phyloP scores from a whole-genome alignment of 2,113 vertebrate genomes.

The Grallaria varia region DNA sequence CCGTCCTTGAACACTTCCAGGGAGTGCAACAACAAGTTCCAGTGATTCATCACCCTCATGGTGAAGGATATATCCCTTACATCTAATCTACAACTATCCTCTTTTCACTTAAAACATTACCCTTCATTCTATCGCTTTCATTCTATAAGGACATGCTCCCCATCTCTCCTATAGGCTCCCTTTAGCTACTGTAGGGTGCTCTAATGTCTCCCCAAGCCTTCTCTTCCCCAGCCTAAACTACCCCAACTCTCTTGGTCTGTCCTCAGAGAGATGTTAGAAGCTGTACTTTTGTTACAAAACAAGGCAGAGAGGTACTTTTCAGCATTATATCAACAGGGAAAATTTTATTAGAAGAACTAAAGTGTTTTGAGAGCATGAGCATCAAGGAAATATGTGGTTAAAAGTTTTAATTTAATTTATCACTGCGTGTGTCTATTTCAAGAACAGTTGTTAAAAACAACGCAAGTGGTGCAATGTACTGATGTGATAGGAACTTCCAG shows the following conservation, averaged over 20 bases:
- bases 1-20: not conserved
- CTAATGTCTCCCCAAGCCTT: not conserved
- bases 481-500: not conserved
- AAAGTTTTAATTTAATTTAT: not conserved
- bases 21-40: not conserved
- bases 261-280: not conserved
- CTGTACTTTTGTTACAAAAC: not conserved
- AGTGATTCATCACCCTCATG: not conserved
- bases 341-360: not conserved
- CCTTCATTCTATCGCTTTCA: accelerated
- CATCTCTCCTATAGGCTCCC: not conserved
- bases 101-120: not conserved
- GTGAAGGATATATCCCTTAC: not conserved
- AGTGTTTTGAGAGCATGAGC: not conserved
- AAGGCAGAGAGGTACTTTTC: not conserved
- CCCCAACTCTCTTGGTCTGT: not conserved
- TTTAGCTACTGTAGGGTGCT: not conserved
- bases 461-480: not conserved
- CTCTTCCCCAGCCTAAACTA: not conserved
- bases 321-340: not conserved
- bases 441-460: not conserved
- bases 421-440: not conserved
- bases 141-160: too few species aligned
- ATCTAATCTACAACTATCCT: not conserved
- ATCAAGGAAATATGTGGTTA: not conserved